phyloP scores from a whole-genome alignment of 2,797 vertebrate species.

The Urophycis tenuis region DNA sequence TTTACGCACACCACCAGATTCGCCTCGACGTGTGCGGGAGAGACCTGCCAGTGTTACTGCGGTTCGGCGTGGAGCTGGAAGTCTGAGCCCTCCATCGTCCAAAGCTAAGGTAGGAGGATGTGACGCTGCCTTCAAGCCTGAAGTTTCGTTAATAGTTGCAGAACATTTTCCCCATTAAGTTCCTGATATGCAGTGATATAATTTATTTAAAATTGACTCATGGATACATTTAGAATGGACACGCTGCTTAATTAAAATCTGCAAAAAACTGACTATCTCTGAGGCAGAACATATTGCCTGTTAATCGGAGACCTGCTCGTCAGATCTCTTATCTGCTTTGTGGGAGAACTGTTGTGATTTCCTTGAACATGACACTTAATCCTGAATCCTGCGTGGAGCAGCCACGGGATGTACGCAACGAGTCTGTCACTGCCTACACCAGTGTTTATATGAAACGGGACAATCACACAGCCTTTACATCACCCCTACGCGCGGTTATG shows the following conservation, averaged over 20 bases:
- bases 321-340: too few relatives aligned
- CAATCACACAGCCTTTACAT: not conserved
- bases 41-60: constrained; percentile 35
- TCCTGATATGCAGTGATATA: not conserved
- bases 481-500: not conserved
- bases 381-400: too few relatives aligned
- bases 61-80: constrained; percentile 15
- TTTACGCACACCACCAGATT: constrained; percentile 48
- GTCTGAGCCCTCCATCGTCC: constrained; percentile 13
- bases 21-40: constrained; percentile 36
- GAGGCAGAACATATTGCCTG: not conserved
- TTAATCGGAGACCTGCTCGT: not conserved
- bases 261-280: not conserved
- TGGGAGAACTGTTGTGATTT: too few relatives aligned
- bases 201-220: not conserved
- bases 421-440: too few relatives aligned
- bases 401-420: too few relatives aligned
- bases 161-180: not conserved
- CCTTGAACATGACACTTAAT: too few relatives aligned
- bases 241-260: not conserved
- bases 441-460: too few relatives aligned
- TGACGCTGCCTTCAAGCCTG: not conserved
- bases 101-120: constrained; percentile 42
- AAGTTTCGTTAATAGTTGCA: not conserved
- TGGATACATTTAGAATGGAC: not conserved